Base-by-base conservation (phyloP, 1,140 invertebrate genomes). In the Stenopsyche tienmushanensis region DNA sequence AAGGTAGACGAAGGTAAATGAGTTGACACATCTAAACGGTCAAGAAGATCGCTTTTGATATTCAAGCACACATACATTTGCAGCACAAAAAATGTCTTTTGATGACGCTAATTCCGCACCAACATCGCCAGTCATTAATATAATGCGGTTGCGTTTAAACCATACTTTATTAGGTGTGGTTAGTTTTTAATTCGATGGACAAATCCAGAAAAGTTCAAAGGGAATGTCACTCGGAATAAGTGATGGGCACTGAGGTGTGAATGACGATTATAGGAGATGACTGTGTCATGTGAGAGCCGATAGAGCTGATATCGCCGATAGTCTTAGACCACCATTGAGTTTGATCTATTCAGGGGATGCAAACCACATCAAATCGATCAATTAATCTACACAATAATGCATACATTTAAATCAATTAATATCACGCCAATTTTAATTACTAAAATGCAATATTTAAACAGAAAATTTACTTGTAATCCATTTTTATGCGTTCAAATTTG, bases 1-100 rank as follows among this genome's bases (percentile, higher is more conserved):
- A 57, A 65, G 52, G 57, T 60, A 65, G 63, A 54, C 50, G 62
- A 57, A 65, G 52, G 63, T 55, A 60, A 60, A 60, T 60, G 57
- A 60, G 57, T 60, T 60, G 57, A 60, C 57, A 60, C 57, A 23
- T 60, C 41, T 60, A 60, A 60, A 60, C 47, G 41, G 42, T 60
- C 7, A 25, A 60, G 42, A 39, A 23, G 57, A 60, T 60, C 57
- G 57, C 57, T 60, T 44, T 44, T 47, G 57, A 60, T 60, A 34
- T 13, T 7, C 29, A 5, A 13, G 29, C 20, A 53, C 25, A 25
- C 21, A 53, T 53, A 53, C 29, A 34, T 13, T 7, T 13, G 29
- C 5, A 34, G 13, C 29, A 34, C 13, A n/a, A n/a, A n/a, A n/a
- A n/a, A n/a, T n/a, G n/a, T n/a, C n/a, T n/a, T n/a, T n/a, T n/a